Conservation (phyloP, 1,140 invertebrate genomes). For the Marisa cornuarietis region DNA sequence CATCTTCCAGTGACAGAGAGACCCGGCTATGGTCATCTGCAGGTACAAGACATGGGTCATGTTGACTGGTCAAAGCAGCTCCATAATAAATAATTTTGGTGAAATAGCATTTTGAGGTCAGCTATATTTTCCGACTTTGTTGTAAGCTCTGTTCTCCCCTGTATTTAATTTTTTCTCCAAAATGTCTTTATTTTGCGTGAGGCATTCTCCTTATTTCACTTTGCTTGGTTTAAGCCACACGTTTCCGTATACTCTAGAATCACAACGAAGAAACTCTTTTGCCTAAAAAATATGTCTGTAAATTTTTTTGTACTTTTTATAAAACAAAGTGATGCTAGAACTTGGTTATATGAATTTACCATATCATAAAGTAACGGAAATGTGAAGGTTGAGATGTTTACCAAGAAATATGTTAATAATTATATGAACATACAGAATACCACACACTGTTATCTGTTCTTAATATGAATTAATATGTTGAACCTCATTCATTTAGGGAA, state of each 20-base stretch:
- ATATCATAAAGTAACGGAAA: too few relatives aligned
- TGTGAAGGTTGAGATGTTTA: background rate
- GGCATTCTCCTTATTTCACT: background rate
- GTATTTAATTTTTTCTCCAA: background rate
- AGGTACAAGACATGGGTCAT: conserved; percentile 58
- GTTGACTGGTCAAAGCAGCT: background rate
- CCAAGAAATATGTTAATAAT: background rate
- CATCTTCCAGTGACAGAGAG: conserved; percentile 80
- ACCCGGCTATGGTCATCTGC: conserved; percentile 96
- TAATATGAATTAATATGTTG: background rate
- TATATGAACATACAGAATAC: background rate
- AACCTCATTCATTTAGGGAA: too few relatives aligned
- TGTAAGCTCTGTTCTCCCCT: background rate
- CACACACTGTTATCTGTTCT: background rate
- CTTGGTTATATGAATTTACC: background rate
- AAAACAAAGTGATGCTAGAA: too few relatives aligned
- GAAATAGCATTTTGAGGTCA: too few relatives aligned
- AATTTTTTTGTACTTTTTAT: too few relatives aligned
- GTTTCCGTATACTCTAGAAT: too few relatives aligned
- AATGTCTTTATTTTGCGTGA: background rate
- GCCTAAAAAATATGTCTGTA: too few relatives aligned
- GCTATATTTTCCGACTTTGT: too few relatives aligned
- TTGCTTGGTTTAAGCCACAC: background rate
- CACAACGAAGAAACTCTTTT: too few relatives aligned
- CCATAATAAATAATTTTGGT: background rate